Evolutionary conservation across 1,140 invertebrate species (phyloP), one percentile per base, ranked within the genome.

Genomic region (Cyrtorhinus lividipennis): DNA sequence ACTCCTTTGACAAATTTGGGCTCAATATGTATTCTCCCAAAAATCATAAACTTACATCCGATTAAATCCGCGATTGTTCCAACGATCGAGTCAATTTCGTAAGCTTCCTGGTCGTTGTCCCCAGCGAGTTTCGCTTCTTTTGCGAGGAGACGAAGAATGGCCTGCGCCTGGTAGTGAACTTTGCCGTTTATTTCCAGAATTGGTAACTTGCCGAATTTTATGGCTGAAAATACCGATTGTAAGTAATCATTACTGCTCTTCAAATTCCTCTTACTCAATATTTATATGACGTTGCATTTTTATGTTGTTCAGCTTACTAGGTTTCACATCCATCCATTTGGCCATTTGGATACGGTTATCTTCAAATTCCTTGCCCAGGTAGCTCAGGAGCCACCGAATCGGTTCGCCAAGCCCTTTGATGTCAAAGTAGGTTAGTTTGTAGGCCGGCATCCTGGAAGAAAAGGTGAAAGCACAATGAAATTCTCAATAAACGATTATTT

Each of bases 381-480:
- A 82, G 27, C 77, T 77, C 58, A 87, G 74, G 15, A 88, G 72
- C 63, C 80, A 80, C 61, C 86, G 76, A 63, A 85, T 79, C 1
- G 83, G 78, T 70, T 88, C 84, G 20, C 77, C 83, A 18, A 85
- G 71, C 1, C 81, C 84, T 72, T 78, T 79, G 15, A 82, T 73
- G 68, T 83, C 77, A 72, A 85, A 86, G 67, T 86, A 86, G 61
- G 78, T 80, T n/a, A 86, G 72, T 66, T 79, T 80, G 71, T 79
- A 80, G 15, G 62, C 70, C 26, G 74, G 64, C 46, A 48, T 57
- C 8, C n/a, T n/a, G 8, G 38, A 44, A 44, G n/a, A 44, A n/a
- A n/a, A n/a, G n/a, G n/a, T n/a, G n/a, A n/a, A n/a, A n/a, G n/a
- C n/a, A n/a, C n/a, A n/a, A n/a, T n/a, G n/a, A n/a, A n/a, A n/a